These are phyloP conservation scores for Galerucella calmariensis DNA, from an alignment of 2,888 invertebrate genomes.

Conservation along the genomic window DNA sequence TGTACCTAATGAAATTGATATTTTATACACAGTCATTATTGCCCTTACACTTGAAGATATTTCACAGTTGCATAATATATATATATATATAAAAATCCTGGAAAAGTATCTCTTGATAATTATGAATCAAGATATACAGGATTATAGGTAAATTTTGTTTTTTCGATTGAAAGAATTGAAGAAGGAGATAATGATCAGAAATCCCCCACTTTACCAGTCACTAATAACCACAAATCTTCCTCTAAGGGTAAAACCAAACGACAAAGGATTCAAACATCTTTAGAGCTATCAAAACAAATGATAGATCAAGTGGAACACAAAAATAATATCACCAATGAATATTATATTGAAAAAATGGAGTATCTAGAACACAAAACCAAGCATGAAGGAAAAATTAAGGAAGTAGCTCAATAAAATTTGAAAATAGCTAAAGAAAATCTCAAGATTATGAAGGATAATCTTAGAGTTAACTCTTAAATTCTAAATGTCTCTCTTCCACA, in stretches of 20 bases:
- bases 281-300: background rate
- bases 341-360: background rate
- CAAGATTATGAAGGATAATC: background rate
- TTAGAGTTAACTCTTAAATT: background rate
- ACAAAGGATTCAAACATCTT: background rate
- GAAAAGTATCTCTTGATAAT: too few relatives aligned
- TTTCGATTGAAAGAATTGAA: too few relatives aligned
- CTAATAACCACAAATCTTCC: background rate
- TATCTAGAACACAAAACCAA: background rate
- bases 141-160: too few relatives aligned
- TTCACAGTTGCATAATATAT: too few relatives aligned
- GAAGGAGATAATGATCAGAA: too few relatives aligned
- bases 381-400: conserved; percentile 5
- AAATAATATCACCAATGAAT: background rate
- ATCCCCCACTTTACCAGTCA: background rate
- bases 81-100: too few relatives aligned
- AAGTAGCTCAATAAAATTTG: conserved; percentile 5
- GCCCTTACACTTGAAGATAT: too few relatives aligned
- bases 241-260: background rate
- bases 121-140: too few relatives aligned
- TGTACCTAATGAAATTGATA: too few relatives aligned
- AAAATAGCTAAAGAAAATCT: background rate
- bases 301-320: too few relatives aligned
- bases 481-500: background rate
- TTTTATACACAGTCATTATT: too few relatives aligned